Evolutionary conservation across 2,797 vertebrate genomes (phyloP).

Genomic region (Anableps anableps): DNA sequence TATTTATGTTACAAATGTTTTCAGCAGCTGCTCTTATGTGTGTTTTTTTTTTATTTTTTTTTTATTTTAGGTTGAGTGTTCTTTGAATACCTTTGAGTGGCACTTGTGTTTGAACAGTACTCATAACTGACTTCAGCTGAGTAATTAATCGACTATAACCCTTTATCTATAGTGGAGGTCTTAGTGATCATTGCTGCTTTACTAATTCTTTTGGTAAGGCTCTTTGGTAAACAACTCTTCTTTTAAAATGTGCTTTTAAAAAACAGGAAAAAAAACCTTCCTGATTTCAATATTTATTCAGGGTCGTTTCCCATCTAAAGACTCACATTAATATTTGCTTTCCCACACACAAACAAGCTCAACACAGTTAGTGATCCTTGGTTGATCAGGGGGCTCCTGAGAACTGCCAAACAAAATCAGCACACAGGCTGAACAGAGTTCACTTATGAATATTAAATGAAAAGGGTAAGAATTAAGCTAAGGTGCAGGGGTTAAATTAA

Average conservation of each 20-base stretch:
- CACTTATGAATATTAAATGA: constrained; percentile 69
- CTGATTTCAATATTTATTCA: constrained; percentile 22
- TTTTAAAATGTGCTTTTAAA: neutral
- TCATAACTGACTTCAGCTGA: constrained; percentile 3
- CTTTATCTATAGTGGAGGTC: neutral
- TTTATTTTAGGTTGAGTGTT: neutral
- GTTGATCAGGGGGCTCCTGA: constrained; percentile 44
- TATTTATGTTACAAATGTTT: neutral
- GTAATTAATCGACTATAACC: neutral
- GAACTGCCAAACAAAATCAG: constrained; percentile 64
- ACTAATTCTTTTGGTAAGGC: neutral
- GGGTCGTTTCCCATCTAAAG: constrained; percentile 6
- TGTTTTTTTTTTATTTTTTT: neutral
- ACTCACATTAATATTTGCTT: constrained; percentile 19
- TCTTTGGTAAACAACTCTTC: constrained; percentile 3
- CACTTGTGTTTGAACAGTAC: neutral
- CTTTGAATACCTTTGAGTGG: neutral
- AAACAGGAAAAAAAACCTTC: constrained; percentile 4
- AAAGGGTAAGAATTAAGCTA: constrained; percentile 69
- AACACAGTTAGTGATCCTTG: constrained; percentile 43
- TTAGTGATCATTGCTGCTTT: neutral
- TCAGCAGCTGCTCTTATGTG: too few species aligned
- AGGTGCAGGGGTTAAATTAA: constrained; percentile 75
- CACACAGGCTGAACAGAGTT: constrained; percentile 52
- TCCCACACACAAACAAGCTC: constrained; percentile 25